Evolutionary conservation across 1,140 invertebrate genomes (phyloP), one percentile per base, ranked within the genome.

Genomic region (Drosophila ohnishii): DNA sequence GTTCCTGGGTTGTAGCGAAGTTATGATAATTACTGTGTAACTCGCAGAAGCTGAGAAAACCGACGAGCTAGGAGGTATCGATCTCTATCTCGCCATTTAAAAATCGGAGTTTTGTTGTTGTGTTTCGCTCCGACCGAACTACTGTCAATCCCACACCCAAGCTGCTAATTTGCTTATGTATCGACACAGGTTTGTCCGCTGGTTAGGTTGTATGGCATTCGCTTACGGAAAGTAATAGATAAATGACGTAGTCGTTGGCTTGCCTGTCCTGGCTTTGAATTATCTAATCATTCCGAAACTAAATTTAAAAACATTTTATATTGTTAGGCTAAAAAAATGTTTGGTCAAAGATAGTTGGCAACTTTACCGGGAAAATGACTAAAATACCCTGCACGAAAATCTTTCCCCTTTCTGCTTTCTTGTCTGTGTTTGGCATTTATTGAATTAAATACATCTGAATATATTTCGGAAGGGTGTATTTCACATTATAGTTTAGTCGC

Each of bases 21-120:
- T 87, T 83, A 88, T 83, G 84, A 83, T 87, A 87, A 88, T 87
- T 88, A 79, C 72, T 80, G 78, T 83, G 73, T 74, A 87, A 88
- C 82, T 88, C 67, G 76, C 79, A 66, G 39, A 58, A 63, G 64
- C 48, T 62, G 60, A 66, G 70, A 79, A 85, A 85, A 86, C 67
- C 66, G 61, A 47, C 48, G 42, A 58, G 22, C 35, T 25, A 53
- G 47, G 48, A 53, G 51, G 37, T 47, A 10, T 22, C 65, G 60
- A 81, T 75, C 66, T 81, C 51, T 78, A 70, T 48, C 45, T 42
- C 61, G 60, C 63, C 59, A 80, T 70, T 60, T 45, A 61, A 82
- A 64, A 82, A 62, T 78, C 58, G 34, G 51, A 69, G 64, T 85
- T 72, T 82, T 58, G 60, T 64, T 77, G 70, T 75, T 56, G 63